Conservation (phyloP, 2,113 vertebrate species). For the Empidonax alnorum region DNA sequence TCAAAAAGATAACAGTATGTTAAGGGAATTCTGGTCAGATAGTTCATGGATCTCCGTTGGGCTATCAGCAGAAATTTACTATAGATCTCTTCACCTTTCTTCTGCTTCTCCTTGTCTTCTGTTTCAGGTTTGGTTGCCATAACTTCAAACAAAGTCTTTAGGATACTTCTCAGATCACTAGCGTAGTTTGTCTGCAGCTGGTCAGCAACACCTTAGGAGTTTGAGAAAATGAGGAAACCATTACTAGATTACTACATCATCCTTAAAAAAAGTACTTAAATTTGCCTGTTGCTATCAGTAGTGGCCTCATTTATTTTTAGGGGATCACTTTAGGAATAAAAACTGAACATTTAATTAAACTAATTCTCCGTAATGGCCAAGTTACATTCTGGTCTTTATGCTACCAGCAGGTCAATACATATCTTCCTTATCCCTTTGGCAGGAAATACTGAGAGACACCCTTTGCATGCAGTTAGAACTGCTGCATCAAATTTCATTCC, state of each 20-base stretch:
- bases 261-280: background rate
- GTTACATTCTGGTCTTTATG: background rate
- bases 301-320: background rate
- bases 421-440: background rate
- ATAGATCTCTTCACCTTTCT: conserved; percentile 79
- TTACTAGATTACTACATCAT: background rate
- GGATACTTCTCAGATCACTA: conserved; percentile 93
- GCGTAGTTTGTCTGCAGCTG: conserved; percentile 98
- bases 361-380: background rate
- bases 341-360: background rate
- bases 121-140: conserved; percentile 95
- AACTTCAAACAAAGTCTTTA: conserved; percentile 97
- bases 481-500: background rate
- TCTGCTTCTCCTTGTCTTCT: conserved; percentile 85
- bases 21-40: background rate
- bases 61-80: background rate
- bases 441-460: background rate
- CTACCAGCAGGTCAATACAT: background rate
- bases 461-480: background rate
- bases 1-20: background rate
- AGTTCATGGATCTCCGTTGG: background rate
- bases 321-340: background rate
- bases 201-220: conserved; percentile 91
- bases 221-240: background rate
- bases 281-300: background rate